Evolutionary conservation across 1,140 invertebrate genomes (phyloP).

Genomic region (Fopius arisanus): DNA sequence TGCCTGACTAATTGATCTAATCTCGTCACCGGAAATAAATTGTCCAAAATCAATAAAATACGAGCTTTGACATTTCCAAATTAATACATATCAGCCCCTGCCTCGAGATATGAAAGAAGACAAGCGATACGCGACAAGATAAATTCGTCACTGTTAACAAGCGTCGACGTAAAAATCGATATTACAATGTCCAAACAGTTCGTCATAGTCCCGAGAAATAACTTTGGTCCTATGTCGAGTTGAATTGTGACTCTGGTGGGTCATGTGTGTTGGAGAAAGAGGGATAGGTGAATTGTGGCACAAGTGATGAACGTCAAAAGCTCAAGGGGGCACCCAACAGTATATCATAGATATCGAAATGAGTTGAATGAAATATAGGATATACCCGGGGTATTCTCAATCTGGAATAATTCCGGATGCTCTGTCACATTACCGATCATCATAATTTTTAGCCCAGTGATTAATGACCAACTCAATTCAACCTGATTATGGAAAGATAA

Average conservation of each 20-base stretch:
- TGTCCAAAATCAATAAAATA: background rate
- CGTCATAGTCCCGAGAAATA: background rate
- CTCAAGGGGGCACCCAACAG: background rate
- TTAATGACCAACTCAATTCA: too few relatives aligned
- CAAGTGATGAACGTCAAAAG: background rate
- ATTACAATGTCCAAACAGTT: background rate
- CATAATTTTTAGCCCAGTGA: too few relatives aligned
- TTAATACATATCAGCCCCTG: background rate
- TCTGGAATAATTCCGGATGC: background rate
- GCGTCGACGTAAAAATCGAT: conserved; percentile 11
- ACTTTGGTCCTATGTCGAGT: background rate
- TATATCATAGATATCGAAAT: background rate
- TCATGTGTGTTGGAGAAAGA: background rate
- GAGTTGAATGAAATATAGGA: background rate
- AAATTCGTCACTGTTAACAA: background rate
- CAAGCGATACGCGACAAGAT: background rate
- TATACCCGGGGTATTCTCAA: background rate
- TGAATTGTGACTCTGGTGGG: background rate
- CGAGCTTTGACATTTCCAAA: background rate
- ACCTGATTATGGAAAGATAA: too few relatives aligned
- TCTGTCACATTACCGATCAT: too few relatives aligned
- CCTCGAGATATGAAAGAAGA: background rate
- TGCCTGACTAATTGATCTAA: background rate
- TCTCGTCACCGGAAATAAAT: background rate
- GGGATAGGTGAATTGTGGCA: background rate